These are phyloP conservation scores for Eumacrocentrus americanus DNA, from an alignment of 2,888 invertebrate genomes.

Conservation along the genomic window DNA sequence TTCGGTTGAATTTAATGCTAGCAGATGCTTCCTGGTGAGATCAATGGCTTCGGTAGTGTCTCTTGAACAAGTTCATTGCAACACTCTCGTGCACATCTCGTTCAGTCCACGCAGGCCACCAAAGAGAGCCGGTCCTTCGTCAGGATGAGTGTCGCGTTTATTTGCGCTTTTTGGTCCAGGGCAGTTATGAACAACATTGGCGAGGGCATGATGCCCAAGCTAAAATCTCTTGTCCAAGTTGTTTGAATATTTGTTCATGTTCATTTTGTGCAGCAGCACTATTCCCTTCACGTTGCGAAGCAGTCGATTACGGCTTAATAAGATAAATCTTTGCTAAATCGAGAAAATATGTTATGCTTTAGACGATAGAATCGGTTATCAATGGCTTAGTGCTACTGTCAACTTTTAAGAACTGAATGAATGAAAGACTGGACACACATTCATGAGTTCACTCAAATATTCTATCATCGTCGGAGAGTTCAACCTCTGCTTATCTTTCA, in stretches of 20 bases:
- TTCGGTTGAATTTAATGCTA: neutral
- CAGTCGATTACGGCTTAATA: too few species aligned
- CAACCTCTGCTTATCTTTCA: neutral
- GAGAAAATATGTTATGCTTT: too few species aligned
- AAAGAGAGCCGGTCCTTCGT: neutral
- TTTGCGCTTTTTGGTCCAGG: neutral
- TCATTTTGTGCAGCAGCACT: neutral
- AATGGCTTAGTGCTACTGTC: too few species aligned
- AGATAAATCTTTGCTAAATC: too few species aligned
- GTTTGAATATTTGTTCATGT: neutral
- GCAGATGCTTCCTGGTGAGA: neutral
- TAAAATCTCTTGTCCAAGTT: neutral
- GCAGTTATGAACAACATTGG: neutral
- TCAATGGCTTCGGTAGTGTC: neutral
- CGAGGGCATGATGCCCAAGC: neutral
- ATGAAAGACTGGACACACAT: too few species aligned
- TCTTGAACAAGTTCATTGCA: neutral
- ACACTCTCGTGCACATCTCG: neutral
- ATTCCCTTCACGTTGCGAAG: too few species aligned
- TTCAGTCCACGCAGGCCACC: neutral
- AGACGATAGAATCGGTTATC: too few species aligned
- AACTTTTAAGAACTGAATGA: too few species aligned
- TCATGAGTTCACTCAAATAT: neutral
- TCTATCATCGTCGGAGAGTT: neutral
- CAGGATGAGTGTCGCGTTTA: slow-evolving; percentile 6